Conservation (phyloP, 2,797 vertebrate species). For the Pseudomugil tenellus region DNA sequence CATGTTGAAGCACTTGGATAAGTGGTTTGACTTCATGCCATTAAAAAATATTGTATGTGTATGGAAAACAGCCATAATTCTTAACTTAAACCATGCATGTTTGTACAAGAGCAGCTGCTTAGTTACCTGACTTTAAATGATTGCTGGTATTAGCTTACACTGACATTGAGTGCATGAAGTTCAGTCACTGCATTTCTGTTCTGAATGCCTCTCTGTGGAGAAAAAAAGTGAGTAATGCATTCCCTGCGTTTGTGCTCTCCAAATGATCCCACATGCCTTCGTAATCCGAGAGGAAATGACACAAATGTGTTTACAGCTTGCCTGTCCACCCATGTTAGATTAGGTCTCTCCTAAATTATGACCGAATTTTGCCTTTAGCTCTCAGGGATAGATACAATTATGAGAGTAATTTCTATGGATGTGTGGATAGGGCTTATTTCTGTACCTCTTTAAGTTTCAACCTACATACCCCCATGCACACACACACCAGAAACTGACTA, state of each 20-base stretch:
- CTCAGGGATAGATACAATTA: constrained; percentile 20
- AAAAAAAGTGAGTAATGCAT: constrained; percentile 57
- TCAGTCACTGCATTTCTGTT: constrained; percentile 20
- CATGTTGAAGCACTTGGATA: constrained; percentile 27
- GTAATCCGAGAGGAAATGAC: constrained; percentile 80
- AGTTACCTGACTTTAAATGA: neutral
- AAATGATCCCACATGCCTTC: constrained; percentile 65
- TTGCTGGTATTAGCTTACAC: constrained; percentile 7
- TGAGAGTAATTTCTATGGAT: constrained; percentile 21
- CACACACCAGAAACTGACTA: constrained; percentile 20
- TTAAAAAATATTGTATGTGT: neutral
- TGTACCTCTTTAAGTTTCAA: constrained; percentile 38
- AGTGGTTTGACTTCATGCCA: constrained; percentile 31
- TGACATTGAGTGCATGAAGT: constrained; percentile 13
- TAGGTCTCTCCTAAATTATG: constrained; percentile 38
- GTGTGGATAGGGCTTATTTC: constrained; percentile 38
- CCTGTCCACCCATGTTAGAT: constrained; percentile 52
- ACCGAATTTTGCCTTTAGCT: constrained; percentile 37
- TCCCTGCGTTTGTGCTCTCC: constrained; percentile 61
- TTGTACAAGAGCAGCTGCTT: constrained; percentile 20
- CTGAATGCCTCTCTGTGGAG: constrained; percentile 43
- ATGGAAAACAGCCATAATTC: constrained; percentile 6
- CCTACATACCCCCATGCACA: constrained; percentile 8
- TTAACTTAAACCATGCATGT: constrained; percentile 8
- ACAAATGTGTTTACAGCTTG: constrained; percentile 78